These are phyloP conservation scores for Rhamnusium bicolor DNA, from an alignment of 2,888 invertebrate genomes.

Conservation along the genomic window DNA sequence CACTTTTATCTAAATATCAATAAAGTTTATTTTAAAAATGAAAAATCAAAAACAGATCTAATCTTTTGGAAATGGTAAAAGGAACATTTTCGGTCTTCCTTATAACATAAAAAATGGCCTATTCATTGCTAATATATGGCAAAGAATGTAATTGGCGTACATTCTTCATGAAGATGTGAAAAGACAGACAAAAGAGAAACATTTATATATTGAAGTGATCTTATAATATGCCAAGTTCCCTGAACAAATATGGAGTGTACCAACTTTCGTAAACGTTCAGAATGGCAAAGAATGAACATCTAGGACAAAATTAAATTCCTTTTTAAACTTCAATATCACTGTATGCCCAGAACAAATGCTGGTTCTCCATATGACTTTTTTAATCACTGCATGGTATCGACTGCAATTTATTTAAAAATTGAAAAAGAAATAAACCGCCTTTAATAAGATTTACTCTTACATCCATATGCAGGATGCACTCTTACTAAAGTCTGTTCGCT, in stretches of 20 bases:
- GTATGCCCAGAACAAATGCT: background rate
- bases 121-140: no score
- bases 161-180: no score
- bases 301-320: conserved; percentile 5
- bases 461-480: background rate
- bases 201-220: background rate
- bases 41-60: no score
- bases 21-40: no score
- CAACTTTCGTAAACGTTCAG: background rate
- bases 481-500: background rate
- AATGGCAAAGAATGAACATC: conserved; percentile 4
- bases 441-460: background rate
- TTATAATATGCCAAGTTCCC: no score
- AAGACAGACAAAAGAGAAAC: background rate
- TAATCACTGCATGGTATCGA: background rate
- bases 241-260: background rate
- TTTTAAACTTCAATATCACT: conserved; percentile 5
- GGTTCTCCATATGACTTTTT: background rate
- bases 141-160: no score
- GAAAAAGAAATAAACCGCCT: background rate
- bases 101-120: no score
- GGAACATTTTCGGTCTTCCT: no score
- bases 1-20: no score
- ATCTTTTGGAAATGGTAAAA: no score
- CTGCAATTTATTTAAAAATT: background rate